Percentiles rank a stretch among this genome's conserved stretches.
phyloP scores from a whole-genome alignment of 2,113 vertebrate species.

The Ibidorhyncha struthersii region DNA sequence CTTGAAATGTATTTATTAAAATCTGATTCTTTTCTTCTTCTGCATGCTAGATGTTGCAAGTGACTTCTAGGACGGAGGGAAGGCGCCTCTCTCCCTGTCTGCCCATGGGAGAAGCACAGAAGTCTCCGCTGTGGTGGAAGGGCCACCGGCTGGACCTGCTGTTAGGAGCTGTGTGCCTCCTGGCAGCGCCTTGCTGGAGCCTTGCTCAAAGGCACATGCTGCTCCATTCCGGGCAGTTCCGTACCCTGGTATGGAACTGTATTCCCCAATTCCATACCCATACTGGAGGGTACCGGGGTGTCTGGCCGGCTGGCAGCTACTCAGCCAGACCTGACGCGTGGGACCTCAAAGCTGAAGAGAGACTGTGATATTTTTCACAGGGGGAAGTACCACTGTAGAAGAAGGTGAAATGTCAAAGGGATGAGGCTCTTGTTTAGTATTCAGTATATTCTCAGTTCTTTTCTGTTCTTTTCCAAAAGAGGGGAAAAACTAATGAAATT shows the following conservation, averaged over 20 bases:
- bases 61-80: background rate
- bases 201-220: accelerated
- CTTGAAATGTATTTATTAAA: background rate
- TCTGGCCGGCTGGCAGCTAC: background rate
- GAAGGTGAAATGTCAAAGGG: background rate
- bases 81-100: background rate
- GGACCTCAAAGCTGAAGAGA: background rate
- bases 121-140: background rate
- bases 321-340: accelerated
- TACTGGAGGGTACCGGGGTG: background rate
- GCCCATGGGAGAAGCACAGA: background rate
- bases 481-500: accelerated
- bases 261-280: background rate
- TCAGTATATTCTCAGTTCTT: background rate
- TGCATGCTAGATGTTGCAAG: background rate
- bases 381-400: background rate
- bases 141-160: background rate
- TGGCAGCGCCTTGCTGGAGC: background rate
- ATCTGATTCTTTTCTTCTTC: background rate
- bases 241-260: too few species aligned
- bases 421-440: background rate
- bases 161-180: background rate
- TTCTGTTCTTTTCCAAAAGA: background rate
- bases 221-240: background rate
- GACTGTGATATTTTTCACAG: background rate